Evolutionary conservation across 2,797 vertebrate genomes (phyloP).

Genomic region (Tinamus major): DNA sequence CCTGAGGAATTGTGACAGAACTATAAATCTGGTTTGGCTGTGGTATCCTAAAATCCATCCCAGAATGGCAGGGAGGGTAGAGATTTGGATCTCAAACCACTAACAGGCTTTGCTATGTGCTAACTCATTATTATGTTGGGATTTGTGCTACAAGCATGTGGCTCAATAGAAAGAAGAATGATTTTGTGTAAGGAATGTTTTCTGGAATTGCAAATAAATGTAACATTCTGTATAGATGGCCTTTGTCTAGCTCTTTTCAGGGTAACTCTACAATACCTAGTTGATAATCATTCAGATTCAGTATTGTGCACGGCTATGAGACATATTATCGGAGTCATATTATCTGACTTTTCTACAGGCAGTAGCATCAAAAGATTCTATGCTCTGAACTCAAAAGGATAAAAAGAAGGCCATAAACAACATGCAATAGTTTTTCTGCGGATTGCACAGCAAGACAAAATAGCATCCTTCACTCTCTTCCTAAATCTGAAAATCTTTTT

Average conservation of each 20-base stretch:
- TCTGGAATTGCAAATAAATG: slow-evolving; percentile 42
- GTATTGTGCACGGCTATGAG: slow-evolving; percentile 6
- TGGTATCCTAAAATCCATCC: slow-evolving; percentile 29
- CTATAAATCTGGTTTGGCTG: neutral
- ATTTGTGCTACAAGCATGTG: neutral
- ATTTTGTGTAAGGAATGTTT: slow-evolving; percentile 23
- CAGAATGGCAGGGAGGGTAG: slow-evolving; percentile 6
- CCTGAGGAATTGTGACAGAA: neutral
- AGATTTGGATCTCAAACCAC: slow-evolving; percentile 37
- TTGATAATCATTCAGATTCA: slow-evolving; percentile 3
- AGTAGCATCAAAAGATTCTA: neutral
- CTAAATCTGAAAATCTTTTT: neutral
- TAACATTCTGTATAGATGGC: neutral
- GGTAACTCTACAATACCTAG: neutral
- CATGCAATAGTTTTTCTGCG: neutral
- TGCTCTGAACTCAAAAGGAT: neutral
- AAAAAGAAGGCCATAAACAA: neutral
- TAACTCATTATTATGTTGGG: slow-evolving; percentile 24
- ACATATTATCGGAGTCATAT: slow-evolving; percentile 35
- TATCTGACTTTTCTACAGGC: slow-evolving; percentile 36
- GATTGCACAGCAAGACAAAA: neutral
- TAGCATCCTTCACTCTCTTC: neutral
- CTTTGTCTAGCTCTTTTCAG: slow-evolving; percentile 23
- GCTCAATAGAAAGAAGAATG: neutral
- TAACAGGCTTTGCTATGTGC: neutral